Evolutionary conservation across 23 tunicate genomes (phyloP).

Genomic region (Ascidia mentula): DNA sequence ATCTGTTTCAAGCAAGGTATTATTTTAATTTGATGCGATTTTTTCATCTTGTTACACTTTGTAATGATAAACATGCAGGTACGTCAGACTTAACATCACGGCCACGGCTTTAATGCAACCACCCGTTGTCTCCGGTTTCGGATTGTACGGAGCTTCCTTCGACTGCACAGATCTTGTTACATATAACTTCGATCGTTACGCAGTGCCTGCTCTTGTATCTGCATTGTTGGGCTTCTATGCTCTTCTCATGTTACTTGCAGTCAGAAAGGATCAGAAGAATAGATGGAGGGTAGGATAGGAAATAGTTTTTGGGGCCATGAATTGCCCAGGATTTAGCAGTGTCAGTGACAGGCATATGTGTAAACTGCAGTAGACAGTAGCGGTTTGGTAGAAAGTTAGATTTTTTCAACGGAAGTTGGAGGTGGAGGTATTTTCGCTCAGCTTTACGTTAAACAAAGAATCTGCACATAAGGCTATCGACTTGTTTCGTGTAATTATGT

Average conservation of each 20-base stretch:
- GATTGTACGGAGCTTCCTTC: conserved; percentile 57
- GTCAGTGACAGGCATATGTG: too few relatives aligned
- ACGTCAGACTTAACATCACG: conserved; percentile 52
- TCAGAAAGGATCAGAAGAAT: conserved; percentile 39
- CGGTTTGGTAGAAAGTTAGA: too few relatives aligned
- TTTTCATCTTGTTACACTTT: not conserved
- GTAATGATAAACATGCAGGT: conserved; percentile 21
- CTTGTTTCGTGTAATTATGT: too few relatives aligned
- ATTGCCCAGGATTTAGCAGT: too few relatives aligned
- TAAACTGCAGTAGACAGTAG: too few relatives aligned
- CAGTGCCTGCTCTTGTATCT: conserved; percentile 51
- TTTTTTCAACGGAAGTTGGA: too few relatives aligned
- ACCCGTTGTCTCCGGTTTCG: conserved; percentile 58
- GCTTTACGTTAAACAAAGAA: too few relatives aligned
- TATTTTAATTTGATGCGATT: too few relatives aligned
- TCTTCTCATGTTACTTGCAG: conserved; percentile 18
- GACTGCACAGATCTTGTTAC: conserved; percentile 25
- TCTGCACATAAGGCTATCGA: too few relatives aligned
- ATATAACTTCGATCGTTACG: conserved; percentile 15
- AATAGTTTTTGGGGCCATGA: too few relatives aligned
- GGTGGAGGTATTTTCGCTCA: too few relatives aligned
- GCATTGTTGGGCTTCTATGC: not conserved
- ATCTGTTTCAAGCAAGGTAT: conserved; percentile 60
- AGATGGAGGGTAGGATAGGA: conserved; percentile 90
- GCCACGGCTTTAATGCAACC: conserved; percentile 51